Percentiles rank a stretch among this genome's conserved stretches.
Conservation (phyloP, 2,797 vertebrate genomes). For the Arctocebus calabarensis region DNA sequence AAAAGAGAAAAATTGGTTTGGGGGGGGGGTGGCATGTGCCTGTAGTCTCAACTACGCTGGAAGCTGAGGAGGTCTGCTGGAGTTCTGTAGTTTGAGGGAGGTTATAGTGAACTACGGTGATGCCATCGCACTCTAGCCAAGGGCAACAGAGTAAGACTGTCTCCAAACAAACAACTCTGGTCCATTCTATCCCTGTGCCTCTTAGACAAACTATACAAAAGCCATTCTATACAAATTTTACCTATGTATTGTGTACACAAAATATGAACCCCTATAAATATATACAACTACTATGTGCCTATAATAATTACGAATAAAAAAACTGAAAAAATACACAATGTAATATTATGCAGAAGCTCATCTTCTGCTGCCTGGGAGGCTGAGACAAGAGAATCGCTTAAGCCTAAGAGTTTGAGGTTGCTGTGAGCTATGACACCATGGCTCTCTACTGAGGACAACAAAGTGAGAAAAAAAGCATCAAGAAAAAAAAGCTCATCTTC, state of each 20-base stretch:
- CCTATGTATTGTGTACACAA: neutral
- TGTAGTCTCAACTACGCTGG: neutral
- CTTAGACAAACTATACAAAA: neutral
- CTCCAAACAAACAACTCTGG: neutral
- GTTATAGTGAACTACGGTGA: too few species aligned
- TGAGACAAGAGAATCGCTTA: neutral
- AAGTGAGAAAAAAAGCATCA: neutral
- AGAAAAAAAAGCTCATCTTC: conserved; percentile 14
- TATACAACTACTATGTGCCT: too few species aligned
- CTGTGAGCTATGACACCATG: neutral
- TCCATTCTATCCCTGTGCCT: neutral
- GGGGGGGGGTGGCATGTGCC: too few species aligned
- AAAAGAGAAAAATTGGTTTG: neutral
- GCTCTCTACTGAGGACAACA: neutral
- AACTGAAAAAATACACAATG: too few species aligned
- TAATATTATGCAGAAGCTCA: too few species aligned
- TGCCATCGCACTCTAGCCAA: too few species aligned
- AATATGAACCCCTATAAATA: neutral
- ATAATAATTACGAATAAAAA: too few species aligned
- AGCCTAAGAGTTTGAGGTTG: neutral
- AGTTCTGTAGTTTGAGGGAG: too few species aligned
- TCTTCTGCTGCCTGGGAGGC: too few species aligned
- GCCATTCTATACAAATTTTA: neutral
- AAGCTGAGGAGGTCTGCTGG: neutral
- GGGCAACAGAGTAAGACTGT: too few species aligned